Percentiles rank a stretch among this genome's conserved stretches.
phyloP scores from a whole-genome alignment of 2,797 vertebrate genomes.

The Siniperca undulata region DNA sequence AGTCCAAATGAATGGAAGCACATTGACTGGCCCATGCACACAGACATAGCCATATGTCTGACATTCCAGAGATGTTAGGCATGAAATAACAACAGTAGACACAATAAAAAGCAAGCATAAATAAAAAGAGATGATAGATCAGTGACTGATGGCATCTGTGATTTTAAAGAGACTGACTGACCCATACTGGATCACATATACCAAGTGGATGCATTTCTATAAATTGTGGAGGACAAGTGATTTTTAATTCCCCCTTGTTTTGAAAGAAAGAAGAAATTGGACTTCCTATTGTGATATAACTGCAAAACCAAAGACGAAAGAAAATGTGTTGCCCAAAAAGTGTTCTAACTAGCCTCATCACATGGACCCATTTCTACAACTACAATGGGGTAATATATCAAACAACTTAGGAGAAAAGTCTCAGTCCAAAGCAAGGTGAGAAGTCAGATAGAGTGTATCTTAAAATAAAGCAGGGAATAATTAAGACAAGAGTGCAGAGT shows the following conservation, averaged over 20 bases:
- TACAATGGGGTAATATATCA: background rate
- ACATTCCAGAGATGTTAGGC: slow-evolving; percentile 76
- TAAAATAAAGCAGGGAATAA: slow-evolving; percentile 27
- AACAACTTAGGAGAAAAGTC: background rate
- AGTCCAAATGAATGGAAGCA: slow-evolving; percentile 66
- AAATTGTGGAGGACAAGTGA: background rate
- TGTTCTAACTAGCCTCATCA: background rate
- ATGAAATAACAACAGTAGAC: slow-evolving; percentile 60
- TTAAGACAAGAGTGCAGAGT: slow-evolving; percentile 40
- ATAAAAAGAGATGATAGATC: slow-evolving; percentile 52
- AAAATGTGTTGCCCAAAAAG: background rate
- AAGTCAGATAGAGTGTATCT: slow-evolving; percentile 4
- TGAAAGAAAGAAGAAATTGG: background rate
- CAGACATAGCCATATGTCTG: slow-evolving; percentile 57
- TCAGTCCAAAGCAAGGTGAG: slow-evolving; percentile 25
- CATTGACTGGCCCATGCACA: slow-evolving; percentile 78
- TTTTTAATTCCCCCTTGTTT: slow-evolving; percentile 8
- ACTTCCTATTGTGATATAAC: background rate
- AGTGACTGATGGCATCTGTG: slow-evolving; percentile 36
- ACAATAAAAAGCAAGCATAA: slow-evolving; percentile 74
- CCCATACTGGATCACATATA: slow-evolving; percentile 6
- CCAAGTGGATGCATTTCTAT: background rate
- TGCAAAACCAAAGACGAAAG: background rate
- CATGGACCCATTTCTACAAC: background rate
- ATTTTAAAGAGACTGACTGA: slow-evolving; percentile 34